A percentile compares a stretch with the other conserved stretches of the same genome.
These are phyloP conservation scores for Eupristina koningsbergeri DNA, from an alignment of 1,140 invertebrate genomes.

Conservation along the genomic window DNA sequence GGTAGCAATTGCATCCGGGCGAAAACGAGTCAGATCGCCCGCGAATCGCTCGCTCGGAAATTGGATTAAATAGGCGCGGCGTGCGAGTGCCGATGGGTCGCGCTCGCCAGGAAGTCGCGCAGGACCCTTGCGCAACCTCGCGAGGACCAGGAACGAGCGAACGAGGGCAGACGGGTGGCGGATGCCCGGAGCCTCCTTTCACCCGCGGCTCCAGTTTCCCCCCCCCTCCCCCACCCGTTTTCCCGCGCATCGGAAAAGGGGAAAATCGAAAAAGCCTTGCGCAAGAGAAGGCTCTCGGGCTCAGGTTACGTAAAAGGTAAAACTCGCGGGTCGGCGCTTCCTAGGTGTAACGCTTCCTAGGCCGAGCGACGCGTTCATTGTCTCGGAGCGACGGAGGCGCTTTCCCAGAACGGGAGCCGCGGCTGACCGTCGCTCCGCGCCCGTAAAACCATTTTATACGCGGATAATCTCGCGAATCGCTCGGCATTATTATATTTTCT, in stretches of 20 bases:
- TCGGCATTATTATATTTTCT: neutral
- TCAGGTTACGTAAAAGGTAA: conserved; percentile 34
- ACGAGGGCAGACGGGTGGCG: neutral
- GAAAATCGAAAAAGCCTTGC: conserved; percentile 28
- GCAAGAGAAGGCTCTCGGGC: neutral
- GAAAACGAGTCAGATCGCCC: no score
- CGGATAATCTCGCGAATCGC: neutral
- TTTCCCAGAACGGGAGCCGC: neutral
- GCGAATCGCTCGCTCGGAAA: no score
- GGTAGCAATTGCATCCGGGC: no score
- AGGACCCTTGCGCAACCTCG: no score
- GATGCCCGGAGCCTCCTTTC: neutral
- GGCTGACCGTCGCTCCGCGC: neutral
- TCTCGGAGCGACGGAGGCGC: neutral
- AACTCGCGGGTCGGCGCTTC: neutral
- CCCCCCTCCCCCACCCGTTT: neutral
- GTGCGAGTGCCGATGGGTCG: no score
- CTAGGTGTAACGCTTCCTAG: neutral
- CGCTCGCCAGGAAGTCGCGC: neutral
- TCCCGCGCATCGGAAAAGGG: conserved; percentile 28
- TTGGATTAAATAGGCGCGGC: no score
- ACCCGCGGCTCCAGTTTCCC: neutral
- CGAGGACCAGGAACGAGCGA: neutral
- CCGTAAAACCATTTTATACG: neutral
- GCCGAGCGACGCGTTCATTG: neutral